phyloP scores from a whole-genome alignment of 2,888 invertebrate genomes.

The Abrostola triplasia region DNA sequence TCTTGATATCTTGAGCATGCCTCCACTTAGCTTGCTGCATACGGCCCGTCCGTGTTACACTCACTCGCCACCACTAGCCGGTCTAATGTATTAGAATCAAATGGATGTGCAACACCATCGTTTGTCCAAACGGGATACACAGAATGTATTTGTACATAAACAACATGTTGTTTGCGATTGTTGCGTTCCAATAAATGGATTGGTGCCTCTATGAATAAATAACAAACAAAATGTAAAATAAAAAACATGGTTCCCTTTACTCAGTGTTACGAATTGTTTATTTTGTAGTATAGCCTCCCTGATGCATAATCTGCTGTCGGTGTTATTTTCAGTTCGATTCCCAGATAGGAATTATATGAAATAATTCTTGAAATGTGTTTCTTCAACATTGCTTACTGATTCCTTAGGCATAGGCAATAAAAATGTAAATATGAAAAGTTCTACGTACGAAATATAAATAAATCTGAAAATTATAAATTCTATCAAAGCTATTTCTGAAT shows the following conservation, averaged over 20 bases:
- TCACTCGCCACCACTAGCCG: constrained; percentile 51
- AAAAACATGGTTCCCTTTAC: neutral
- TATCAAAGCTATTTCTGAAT: too few species aligned
- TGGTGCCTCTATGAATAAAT: neutral
- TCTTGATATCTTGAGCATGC: constrained; percentile 69
- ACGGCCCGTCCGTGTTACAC: constrained; percentile 54
- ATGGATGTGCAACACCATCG: constrained; percentile 34
- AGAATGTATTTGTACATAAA: constrained; percentile 22
- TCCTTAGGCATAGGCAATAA: too few species aligned
- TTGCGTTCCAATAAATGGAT: constrained; percentile 26
- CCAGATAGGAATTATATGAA: neutral
- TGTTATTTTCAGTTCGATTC: neutral
- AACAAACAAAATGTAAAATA: constrained; percentile 16
- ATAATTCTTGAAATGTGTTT: too few species aligned
- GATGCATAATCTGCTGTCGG: too few species aligned
- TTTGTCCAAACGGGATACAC: constrained; percentile 20
- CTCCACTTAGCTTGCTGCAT: constrained; percentile 58
- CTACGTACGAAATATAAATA: too few species aligned
- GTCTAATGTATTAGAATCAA: constrained; percentile 54
- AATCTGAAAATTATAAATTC: too few species aligned
- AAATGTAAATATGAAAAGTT: too few species aligned
- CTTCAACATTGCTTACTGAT: too few species aligned
- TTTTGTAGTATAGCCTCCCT: neutral
- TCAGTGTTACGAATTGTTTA: neutral
- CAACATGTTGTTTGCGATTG: constrained; percentile 25